phyloP scores from a whole-genome alignment of 2,888 invertebrate species.

The Tuta absoluta region DNA sequence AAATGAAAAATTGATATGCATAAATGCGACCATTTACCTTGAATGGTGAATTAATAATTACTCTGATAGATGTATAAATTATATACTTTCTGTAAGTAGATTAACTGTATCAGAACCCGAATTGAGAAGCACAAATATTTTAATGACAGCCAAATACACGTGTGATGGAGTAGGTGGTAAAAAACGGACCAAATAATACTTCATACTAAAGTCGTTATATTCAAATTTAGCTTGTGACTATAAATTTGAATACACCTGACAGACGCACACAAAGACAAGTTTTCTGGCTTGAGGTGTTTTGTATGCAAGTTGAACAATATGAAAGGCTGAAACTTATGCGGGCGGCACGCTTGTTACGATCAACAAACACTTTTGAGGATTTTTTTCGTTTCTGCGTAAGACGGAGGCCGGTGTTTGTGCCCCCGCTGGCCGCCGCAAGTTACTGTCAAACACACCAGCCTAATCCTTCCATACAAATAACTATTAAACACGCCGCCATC shows the following conservation, averaged over 20 bases:
- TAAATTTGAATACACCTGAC: conserved; percentile 16
- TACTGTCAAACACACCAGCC: conserved; percentile 58
- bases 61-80: conserved; percentile 61
- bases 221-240: neutral
- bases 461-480: conserved; percentile 72
- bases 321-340: conserved; percentile 34
- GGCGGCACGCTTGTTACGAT: conserved; percentile 43
- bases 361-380: conserved; percentile 48
- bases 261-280: conserved; percentile 9
- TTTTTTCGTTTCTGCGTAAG: conserved; percentile 66
- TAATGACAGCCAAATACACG: conserved; percentile 51
- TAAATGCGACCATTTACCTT: conserved; percentile 72
- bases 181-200: neutral
- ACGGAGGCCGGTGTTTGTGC: conserved; percentile 54
- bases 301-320: conserved; percentile 30
- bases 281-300: conserved; percentile 26
- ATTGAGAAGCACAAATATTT: conserved; percentile 57
- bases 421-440: conserved; percentile 45
- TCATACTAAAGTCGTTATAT: conserved; percentile 13
- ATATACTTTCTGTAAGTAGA: conserved; percentile 67
- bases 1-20: conserved; percentile 71
- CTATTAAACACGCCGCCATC: conserved; percentile 66
- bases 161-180: conserved; percentile 16
- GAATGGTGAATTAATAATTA: conserved; percentile 73
- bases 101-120: conserved; percentile 60